phyloP scores from a whole-genome alignment of 92 coral and sea anemone genomes.

The Siderastrea siderea region DNA sequence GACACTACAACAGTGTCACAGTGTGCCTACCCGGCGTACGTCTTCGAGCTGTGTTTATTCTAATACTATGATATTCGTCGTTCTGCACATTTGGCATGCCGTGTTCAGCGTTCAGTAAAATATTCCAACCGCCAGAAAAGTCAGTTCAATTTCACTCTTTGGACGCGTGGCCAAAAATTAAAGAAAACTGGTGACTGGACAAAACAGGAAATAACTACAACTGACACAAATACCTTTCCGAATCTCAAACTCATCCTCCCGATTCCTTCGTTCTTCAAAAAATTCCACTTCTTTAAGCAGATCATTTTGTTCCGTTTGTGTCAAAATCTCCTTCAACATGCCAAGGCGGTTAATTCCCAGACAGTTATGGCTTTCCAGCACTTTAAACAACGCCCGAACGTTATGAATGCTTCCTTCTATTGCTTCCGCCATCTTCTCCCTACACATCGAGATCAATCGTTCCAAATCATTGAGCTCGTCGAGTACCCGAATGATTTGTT shows the following conservation, averaged over 20 bases:
- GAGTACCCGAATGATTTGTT: background rate
- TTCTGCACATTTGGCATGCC: no score
- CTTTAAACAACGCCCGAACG: background rate
- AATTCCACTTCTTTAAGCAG: background rate
- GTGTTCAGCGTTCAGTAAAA: no score
- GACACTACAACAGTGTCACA: no score
- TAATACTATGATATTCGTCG: no score
- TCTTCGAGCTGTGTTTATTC: no score
- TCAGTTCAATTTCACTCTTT: background rate
- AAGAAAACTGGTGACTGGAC: background rate
- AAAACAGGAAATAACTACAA: no score
- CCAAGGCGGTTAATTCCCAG: background rate
- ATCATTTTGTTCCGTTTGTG: background rate
- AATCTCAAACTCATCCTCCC: background rate
- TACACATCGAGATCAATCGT: no score
- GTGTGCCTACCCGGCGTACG: background rate
- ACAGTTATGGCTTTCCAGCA: background rate
- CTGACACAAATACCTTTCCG: background rate
- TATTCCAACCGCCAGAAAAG: no score
- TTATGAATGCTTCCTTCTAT: background rate
- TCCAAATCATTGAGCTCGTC: no score
- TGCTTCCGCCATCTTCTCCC: background rate
- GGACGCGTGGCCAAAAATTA: background rate
- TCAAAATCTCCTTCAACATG: no score
- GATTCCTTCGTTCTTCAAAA: background rate